Percentiles rank a stretch among this genome's conserved stretches.
Conservation (phyloP, 2,888 invertebrate genomes). For the Drosophila pegasa region DNA sequence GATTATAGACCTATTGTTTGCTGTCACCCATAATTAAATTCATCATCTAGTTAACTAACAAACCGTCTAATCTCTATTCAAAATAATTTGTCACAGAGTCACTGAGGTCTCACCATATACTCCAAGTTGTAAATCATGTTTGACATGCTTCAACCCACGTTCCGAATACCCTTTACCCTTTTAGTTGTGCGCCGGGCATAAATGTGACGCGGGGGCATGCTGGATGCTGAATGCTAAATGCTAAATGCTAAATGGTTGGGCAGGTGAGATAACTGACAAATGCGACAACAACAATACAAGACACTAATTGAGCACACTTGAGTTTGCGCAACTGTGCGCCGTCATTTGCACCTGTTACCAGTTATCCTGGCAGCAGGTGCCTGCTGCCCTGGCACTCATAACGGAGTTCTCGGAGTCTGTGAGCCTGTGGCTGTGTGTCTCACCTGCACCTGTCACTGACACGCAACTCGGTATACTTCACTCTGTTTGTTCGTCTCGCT, state of each 20-base stretch:
- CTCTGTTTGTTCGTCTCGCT: conserved; percentile 3
- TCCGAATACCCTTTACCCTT: not conserved
- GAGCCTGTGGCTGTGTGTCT: conserved; percentile 4
- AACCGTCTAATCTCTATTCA: not conserved
- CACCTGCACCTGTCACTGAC: conserved; percentile 35
- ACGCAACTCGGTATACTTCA: conserved; percentile 18
- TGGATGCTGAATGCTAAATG: not conserved
- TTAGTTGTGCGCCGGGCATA: not conserved
- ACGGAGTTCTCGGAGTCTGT: conserved; percentile 1
- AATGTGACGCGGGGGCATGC: conserved; percentile 3
- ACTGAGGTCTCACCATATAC: not conserved
- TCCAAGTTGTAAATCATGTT: not conserved
- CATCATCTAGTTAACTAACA: not conserved
- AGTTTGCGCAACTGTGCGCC: conserved; percentile 16
- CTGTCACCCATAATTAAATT: too few species aligned
- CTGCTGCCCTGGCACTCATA: not conserved
- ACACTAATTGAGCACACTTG: conserved; percentile 45
- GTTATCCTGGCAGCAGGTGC: not conserved
- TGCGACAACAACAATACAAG: conserved; percentile 37
- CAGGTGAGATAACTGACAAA: conserved; percentile 3
- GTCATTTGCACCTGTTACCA: conserved; percentile 4
- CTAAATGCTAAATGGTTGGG: not conserved
- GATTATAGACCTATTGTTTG: too few species aligned
- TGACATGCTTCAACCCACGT: not conserved
- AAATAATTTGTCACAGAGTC: not conserved